Percentiles rank a stretch among this genome's conserved stretches.
phyloP scores from a whole-genome alignment of 2,888 invertebrate species.

The Eurois occulta region DNA sequence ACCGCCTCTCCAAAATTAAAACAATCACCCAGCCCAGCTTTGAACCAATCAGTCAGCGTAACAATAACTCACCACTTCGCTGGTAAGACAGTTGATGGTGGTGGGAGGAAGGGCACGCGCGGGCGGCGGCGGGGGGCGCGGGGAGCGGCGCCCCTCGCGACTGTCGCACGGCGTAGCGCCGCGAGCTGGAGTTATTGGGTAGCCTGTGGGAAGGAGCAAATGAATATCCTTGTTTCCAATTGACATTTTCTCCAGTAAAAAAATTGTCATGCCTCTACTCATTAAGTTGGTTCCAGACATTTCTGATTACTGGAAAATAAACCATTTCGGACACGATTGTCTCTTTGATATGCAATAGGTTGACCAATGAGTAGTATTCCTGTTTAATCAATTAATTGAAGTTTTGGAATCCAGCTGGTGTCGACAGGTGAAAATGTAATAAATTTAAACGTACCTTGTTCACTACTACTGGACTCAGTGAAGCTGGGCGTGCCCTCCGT shows the following conservation, averaged over 20 bases:
- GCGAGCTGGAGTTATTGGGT: conserved; percentile 88
- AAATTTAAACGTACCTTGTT: conserved; percentile 90
- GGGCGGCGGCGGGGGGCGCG: conserved; percentile 86
- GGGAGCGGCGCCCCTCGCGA: conserved; percentile 84
- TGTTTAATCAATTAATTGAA: background rate
- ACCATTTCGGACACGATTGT: background rate
- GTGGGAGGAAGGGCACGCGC: conserved; percentile 82
- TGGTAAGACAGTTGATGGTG: conserved; percentile 95
- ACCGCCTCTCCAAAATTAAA: conserved; percentile 12
- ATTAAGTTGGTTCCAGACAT: background rate
- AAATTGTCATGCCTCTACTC: background rate
- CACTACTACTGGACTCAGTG: conserved; percentile 98
- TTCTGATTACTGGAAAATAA: background rate
- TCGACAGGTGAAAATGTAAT: background rate
- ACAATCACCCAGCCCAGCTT: conserved; percentile 9
- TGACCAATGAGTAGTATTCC: background rate
- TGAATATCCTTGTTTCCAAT: background rate
- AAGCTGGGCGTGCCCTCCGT: conserved; percentile 99
- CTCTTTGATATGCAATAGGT: background rate
- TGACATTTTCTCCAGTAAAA: background rate
- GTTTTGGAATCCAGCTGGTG: background rate
- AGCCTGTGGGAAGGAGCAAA: conserved; percentile 77
- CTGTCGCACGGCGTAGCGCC: conserved; percentile 81
- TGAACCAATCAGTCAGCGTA: conserved; percentile 8
- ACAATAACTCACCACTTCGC: conserved; percentile 94